Evolutionary conservation across 2,797 vertebrate species (phyloP).

Genomic region (Lepilemur ruficaudatus): DNA sequence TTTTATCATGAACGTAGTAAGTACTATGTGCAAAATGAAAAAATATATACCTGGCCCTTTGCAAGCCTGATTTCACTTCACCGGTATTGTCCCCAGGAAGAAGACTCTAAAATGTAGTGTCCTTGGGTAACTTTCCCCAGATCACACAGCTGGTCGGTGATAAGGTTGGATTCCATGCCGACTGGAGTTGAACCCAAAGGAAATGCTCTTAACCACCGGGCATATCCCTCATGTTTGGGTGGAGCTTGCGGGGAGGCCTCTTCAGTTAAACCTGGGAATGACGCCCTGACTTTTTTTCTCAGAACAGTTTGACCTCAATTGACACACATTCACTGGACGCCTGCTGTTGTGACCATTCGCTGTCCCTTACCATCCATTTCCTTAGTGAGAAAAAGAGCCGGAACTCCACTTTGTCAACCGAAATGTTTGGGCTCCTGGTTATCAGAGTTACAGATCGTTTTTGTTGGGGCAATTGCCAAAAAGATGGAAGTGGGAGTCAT

Average conservation of each 20-base stretch:
- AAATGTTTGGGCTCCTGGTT: background rate
- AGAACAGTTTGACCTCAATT: background rate
- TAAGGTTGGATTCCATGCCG: background rate
- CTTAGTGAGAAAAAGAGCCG: background rate
- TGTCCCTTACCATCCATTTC: background rate
- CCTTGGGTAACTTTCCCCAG: background rate
- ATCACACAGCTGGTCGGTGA: background rate
- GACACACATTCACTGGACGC: too few species aligned
- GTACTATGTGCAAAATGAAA: background rate
- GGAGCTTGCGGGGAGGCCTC: background rate
- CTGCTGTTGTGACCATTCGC: background rate
- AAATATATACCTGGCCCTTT: background rate
- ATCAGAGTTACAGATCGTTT: background rate
- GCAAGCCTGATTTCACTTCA: background rate
- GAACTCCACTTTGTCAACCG: background rate
- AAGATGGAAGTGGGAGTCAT: background rate
- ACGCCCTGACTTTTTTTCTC: background rate
- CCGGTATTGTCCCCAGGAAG: background rate
- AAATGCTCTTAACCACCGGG: too few species aligned
- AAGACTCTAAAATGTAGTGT: background rate
- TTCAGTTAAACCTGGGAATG: background rate
- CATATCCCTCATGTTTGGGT: rapidly evolving
- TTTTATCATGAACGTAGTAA: background rate
- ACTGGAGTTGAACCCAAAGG: background rate
- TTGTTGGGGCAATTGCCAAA: background rate